These are phyloP conservation scores for Leptinotarsa haldemani DNA, from an alignment of 2,888 invertebrate species.

Conservation along the genomic window DNA sequence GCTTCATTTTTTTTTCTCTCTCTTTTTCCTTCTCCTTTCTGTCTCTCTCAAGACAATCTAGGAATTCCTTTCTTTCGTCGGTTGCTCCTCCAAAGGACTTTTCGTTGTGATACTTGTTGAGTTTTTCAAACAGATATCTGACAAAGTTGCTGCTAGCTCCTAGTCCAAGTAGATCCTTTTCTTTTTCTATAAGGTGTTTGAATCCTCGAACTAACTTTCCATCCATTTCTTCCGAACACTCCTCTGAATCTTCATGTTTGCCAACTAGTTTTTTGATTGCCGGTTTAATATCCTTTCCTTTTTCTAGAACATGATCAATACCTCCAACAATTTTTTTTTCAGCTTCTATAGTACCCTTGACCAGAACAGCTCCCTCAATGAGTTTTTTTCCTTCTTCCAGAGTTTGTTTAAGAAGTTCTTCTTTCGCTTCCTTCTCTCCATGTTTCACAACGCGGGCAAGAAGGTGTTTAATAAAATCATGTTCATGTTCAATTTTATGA, in stretches of 20 bases:
- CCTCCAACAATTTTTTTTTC: background rate
- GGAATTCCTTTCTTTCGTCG: no score
- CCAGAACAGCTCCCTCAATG: background rate
- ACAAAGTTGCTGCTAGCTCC: background rate
- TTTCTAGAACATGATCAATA: background rate
- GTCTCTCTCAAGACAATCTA: background rate
- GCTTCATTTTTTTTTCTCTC: background rate
- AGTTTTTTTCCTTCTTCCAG: background rate
- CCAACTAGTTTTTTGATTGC: background rate
- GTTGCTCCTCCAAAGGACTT: no score
- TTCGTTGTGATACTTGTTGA: background rate
- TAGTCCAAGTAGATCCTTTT: background rate
- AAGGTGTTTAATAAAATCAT: background rate
- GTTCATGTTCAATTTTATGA: background rate
- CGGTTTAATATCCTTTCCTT: background rate
- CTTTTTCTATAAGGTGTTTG: constrained; percentile 1
- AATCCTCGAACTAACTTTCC: background rate
- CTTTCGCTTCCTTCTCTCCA: background rate
- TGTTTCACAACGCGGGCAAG: background rate
- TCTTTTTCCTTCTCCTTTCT: background rate
- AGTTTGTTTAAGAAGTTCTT: background rate
- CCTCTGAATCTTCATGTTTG: constrained; percentile 2
- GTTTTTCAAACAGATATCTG: background rate
- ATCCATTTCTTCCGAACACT: background rate
- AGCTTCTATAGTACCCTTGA: background rate